phyloP scores from a whole-genome alignment of 2,797 vertebrate species.

The Peromyscus melanophrys region DNA sequence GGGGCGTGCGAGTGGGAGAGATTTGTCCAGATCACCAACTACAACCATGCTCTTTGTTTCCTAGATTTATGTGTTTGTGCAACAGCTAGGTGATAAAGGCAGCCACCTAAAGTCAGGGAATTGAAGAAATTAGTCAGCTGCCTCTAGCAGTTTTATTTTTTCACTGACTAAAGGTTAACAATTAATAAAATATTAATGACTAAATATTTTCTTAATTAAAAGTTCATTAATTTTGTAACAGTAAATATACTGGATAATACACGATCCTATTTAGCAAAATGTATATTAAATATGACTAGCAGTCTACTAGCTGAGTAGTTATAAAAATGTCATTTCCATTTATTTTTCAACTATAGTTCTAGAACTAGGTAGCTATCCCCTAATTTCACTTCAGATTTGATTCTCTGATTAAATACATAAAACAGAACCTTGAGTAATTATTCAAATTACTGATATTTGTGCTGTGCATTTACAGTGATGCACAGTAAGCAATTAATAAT shows the following conservation, averaged over 20 bases:
- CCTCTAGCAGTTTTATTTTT: neutral
- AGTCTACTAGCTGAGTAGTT: neutral
- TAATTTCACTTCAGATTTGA: neutral
- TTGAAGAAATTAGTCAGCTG: neutral
- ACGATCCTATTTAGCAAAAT: neutral
- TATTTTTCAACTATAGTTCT: neutral
- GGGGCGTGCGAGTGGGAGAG: too few species aligned
- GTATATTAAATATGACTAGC: neutral
- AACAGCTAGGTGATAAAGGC: neutral
- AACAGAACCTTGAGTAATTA: neutral
- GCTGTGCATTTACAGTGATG: neutral
- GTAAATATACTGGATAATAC: neutral
- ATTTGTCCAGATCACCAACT: too few species aligned
- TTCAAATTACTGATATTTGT: neutral
- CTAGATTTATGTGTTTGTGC: neutral
- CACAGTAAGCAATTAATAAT: neutral
- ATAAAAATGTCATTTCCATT: neutral
- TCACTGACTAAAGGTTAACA: neutral
- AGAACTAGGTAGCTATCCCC: neutral
- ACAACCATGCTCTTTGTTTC: neutral
- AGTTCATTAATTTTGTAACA: neutral
- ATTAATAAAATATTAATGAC: constrained; percentile 18
- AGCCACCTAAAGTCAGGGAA: neutral
- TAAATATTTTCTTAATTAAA: neutral
- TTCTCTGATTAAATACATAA: neutral